Conservation (phyloP, 2,888 invertebrate genomes). For the Drosophila sordidula region DNA sequence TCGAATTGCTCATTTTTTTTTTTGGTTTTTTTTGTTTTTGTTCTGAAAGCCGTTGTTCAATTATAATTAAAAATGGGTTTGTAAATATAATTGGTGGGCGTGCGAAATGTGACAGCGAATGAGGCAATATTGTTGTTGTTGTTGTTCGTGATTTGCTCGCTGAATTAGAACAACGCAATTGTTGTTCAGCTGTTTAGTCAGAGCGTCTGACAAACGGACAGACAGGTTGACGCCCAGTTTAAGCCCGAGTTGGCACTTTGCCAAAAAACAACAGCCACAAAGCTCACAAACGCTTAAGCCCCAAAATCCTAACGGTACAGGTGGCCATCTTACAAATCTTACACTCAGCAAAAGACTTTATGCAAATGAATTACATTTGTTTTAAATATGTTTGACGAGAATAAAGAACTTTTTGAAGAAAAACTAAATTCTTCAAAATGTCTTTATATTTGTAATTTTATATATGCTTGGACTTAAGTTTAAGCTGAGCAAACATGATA, state of each 20-base stretch:
- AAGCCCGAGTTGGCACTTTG: slow-evolving; percentile 3
- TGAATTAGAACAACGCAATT: slow-evolving; percentile 71
- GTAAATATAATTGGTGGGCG: slow-evolving; percentile 74
- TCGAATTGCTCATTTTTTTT: slow-evolving; percentile 21
- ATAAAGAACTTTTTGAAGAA: no score
- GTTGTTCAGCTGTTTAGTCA: slow-evolving; percentile 40
- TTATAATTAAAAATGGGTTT: slow-evolving; percentile 73
- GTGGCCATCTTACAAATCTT: no score
- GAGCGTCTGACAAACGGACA: slow-evolving; percentile 2
- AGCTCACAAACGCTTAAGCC: background rate
- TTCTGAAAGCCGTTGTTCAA: slow-evolving; percentile 41
- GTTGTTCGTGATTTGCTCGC: slow-evolving; percentile 56
- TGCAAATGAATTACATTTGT: no score
- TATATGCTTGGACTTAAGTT: no score
- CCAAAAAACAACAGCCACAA: background rate
- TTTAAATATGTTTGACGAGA: no score
- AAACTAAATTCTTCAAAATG: no score
- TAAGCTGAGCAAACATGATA: no score
- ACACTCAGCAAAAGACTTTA: no score
- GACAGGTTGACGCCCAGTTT: slow-evolving; percentile 33
- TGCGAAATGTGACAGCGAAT: slow-evolving; percentile 53
- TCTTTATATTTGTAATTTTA: no score
- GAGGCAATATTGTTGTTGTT: slow-evolving; percentile 39
- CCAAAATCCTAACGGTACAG: no score
- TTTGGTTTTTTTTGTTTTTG: slow-evolving; percentile 10